phyloP scores from a whole-genome alignment of 2,888 invertebrate genomes.

The Schizotus pectinicornis region DNA sequence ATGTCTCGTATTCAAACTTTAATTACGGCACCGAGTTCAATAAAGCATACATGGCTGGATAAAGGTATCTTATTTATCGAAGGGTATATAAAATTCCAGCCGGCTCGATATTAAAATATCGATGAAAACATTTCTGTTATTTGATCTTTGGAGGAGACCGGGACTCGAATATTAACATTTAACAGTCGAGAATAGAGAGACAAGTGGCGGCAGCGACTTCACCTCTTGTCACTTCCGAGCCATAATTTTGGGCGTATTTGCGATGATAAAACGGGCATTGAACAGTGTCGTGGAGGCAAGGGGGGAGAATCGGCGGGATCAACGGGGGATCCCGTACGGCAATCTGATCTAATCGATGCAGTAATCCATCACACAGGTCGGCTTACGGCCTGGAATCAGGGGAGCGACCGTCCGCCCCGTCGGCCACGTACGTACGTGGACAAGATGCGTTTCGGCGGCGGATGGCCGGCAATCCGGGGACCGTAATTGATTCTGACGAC shows the following conservation, averaged over 20 bases:
- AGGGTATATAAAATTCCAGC: slow-evolving; percentile 49
- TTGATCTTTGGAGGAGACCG: slow-evolving; percentile 44
- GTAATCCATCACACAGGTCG: slow-evolving; percentile 58
- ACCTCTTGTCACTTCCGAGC: too few relatives aligned
- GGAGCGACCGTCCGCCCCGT: slow-evolving; percentile 40
- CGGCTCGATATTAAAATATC: slow-evolving; percentile 52
- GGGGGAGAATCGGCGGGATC: slow-evolving; percentile 16
- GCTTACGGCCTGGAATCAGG: slow-evolving; percentile 40
- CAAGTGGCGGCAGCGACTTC: too few relatives aligned
- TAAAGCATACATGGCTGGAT: slow-evolving; percentile 50
- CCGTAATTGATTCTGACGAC: too few relatives aligned
- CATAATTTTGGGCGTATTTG: slow-evolving; percentile 12
- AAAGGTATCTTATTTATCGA: slow-evolving; percentile 48
- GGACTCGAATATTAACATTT: slow-evolving; percentile 46
- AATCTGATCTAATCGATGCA: slow-evolving; percentile 59
- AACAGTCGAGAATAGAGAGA: background rate
- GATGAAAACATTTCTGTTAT: slow-evolving; percentile 49
- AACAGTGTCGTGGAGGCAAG: slow-evolving; percentile 19
- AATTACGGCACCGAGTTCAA: slow-evolving; percentile 46
- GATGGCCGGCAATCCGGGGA: too few relatives aligned
- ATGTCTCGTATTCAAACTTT: slow-evolving; percentile 40
- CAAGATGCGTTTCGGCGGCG: slow-evolving; percentile 39
- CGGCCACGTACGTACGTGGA: slow-evolving; percentile 34
- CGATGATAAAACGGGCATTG: slow-evolving; percentile 20
- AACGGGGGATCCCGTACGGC: slow-evolving; percentile 44